Percentiles rank a stretch among this genome's conserved stretches.
Evolutionary conservation across 2,113 vertebrate species (phyloP).

Genomic region (Ctenomys sociabilis): DNA sequence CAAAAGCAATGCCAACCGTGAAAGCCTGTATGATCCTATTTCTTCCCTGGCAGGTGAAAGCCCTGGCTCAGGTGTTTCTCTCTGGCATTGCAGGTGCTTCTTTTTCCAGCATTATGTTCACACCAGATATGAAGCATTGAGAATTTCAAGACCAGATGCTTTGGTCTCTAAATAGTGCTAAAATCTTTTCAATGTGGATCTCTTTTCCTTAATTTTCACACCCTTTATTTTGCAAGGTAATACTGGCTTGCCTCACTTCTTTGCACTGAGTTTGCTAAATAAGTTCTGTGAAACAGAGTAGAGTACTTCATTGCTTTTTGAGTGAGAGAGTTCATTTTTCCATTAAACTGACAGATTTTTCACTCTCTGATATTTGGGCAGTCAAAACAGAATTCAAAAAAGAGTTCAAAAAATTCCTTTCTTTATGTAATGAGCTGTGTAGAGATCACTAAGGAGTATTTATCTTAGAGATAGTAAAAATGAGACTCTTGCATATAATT

Average conservation of each 20-base stretch:
- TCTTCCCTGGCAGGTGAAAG: slow-evolving; percentile 64
- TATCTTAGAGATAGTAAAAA: slow-evolving; percentile 65
- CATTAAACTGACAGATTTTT: slow-evolving; percentile 41
- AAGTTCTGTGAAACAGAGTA: background rate
- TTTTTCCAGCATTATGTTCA: slow-evolving; percentile 53
- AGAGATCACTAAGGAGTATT: slow-evolving; percentile 32
- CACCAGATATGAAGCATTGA: slow-evolving; percentile 58
- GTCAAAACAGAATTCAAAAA: slow-evolving; percentile 21
- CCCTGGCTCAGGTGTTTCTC: slow-evolving; percentile 69
- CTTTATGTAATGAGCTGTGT: slow-evolving; percentile 3
- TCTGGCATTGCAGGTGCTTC: slow-evolving; percentile 63
- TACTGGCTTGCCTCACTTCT: slow-evolving; percentile 29
- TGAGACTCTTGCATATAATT: slow-evolving; percentile 62
- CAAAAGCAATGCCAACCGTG: slow-evolving; percentile 56
- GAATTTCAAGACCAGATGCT: slow-evolving; percentile 77
- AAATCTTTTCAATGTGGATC: slow-evolving; percentile 48
- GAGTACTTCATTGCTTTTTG: slow-evolving; percentile 27
- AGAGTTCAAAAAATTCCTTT: slow-evolving; percentile 8
- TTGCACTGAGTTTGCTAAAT: background rate
- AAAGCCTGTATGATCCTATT: slow-evolving; percentile 22
- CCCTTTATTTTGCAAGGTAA: slow-evolving; percentile 14
- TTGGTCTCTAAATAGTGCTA: slow-evolving; percentile 63
- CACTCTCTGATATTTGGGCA: background rate
- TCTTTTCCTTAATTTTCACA: slow-evolving; percentile 45
- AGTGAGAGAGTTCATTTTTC: slow-evolving; percentile 58